Evolutionary conservation across 2,888 invertebrate species (phyloP).

Genomic region (Gibbula magus): DNA sequence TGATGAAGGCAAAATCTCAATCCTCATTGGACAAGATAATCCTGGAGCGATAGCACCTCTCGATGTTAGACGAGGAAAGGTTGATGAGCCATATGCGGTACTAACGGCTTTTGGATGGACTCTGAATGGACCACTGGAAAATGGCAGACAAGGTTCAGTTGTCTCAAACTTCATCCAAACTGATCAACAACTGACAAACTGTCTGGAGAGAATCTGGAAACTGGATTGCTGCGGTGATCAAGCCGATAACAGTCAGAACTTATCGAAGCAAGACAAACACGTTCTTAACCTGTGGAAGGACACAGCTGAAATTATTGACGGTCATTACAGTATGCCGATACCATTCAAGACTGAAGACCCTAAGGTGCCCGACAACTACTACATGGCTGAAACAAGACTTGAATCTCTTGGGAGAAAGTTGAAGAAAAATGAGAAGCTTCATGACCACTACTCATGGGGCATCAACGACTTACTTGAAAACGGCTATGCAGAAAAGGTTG

Average conservation of each 20-base stretch:
- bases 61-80: neutral
- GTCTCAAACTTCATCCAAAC: slow-evolving; percentile 13
- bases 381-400: neutral
- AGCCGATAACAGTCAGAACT: slow-evolving; percentile 87
- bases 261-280: slow-evolving; percentile 82
- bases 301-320: neutral
- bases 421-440: neutral
- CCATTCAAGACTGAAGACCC: slow-evolving; percentile 26
- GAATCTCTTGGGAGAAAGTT: slow-evolving; percentile 10
- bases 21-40: slow-evolving; percentile 6
- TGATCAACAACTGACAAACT: slow-evolving; percentile 89
- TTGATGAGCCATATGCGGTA: slow-evolving; percentile 33
- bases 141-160: neutral
- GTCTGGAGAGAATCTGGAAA: slow-evolving; percentile 80
- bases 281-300: slow-evolving; percentile 16
- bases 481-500: slow-evolving; percentile 33
- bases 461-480: slow-evolving; percentile 29
- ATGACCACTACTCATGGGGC: slow-evolving; percentile 15
- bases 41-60: neutral
- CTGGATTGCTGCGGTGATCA: slow-evolving; percentile 1
- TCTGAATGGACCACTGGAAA: slow-evolving; percentile 28
- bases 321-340: slow-evolving; percentile 27
- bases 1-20: neutral
- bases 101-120: slow-evolving; percentile 31
- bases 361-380: neutral